Evolutionary conservation across 2,113 vertebrate genomes (phyloP), one percentile per base, ranked within the genome.

Genomic region (Dasyornis broadbenti): DNA sequence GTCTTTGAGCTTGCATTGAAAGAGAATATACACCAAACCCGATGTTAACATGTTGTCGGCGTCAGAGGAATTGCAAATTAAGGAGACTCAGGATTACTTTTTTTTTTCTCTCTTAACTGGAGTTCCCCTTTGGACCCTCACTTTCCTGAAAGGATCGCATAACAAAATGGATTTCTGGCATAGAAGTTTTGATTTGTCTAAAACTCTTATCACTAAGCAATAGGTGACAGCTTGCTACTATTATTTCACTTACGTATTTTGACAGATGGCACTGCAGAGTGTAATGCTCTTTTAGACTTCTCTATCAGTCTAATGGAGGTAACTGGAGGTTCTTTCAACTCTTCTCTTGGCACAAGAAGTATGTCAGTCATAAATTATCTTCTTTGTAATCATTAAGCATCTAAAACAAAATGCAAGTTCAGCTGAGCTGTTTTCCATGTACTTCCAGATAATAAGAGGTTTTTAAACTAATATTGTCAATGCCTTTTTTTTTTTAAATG

Each of bases 231-330:
- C 98, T 98, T 98, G 98, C 97, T 97, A 98, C 98, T 98, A 98
- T 98, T 98, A 98, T 98, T 98, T 98, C 98, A 97, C 97, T 98
- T 98, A 98, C 97, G 98, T 97, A 97, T 98, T 98, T 98, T 98
- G 98, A 98, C 98, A 98, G 98, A 99, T 98, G 98, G 98, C 97
- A 98, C 96, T 97, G 97, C 96, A 97, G 98, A 97, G 97, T 97
- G 97, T 98, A 96, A 97, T 97, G 98, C 97, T 98, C 98, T 98
- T 98, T 98, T 98, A 97, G 98, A 97, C 97, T 97, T 97, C 98
- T 96, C 98, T 97, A 95, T 98, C 98, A 97, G 98, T 98, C 97
- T 98, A 98, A 98, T 98, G 98, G 98, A 98, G 98, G 98, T 98
- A 98, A 98, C 98, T 96, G 96, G 96, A 98, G 98, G 98, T 98